Base-by-base conservation (phyloP, 1,140 invertebrate species). In the Eupristina koningsbergeri region DNA sequence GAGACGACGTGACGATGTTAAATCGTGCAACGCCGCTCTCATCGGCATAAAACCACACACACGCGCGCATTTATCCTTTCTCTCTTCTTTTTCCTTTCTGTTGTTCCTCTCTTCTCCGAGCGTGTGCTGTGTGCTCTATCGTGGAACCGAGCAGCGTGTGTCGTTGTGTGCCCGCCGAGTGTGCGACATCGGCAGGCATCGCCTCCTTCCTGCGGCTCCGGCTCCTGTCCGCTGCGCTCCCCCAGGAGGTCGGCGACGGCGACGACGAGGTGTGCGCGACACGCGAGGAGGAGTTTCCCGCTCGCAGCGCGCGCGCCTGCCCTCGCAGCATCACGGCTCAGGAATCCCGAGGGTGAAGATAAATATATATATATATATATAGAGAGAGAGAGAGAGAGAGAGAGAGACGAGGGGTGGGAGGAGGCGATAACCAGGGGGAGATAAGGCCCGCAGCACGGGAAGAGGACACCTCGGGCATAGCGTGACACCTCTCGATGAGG, bases 11-110 rank as follows among this genome's bases (percentile, higher is more conserved):
- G 53, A 64, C 36, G 80, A 74, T 63, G 82, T 83, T 83, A 83
- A 83, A 83, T 83, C 82, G 82, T 36, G 82, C 82, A 83, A 83
- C 82, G 67, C 76, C 82, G 26, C 81, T 45, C 53, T 31, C 75
- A 31, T 61, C 69, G 79, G 29, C 58, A 69, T 15, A 45, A 73
- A 41, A 31, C 45, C 39, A 53, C 36, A 63, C 58, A 67, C 61
- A 47, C 58, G 53, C 53, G 53, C 29, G 31, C 53, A 34, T 41
- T 77, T 83, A 83, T 83, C 81, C 81, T 83, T 83, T 71, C 81
- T 83, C 81, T 78, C 75, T 53, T 83, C 81, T 69, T 71, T 78
- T 31, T 77, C 81, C 58, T 64, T 53, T 74, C 71, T 53, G 50
- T 75, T 63, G 26, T 64, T 34, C 71, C 67, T 61, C 53, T 58